Conservation (phyloP, 2,113 vertebrate species). For the Indicator indicator region DNA sequence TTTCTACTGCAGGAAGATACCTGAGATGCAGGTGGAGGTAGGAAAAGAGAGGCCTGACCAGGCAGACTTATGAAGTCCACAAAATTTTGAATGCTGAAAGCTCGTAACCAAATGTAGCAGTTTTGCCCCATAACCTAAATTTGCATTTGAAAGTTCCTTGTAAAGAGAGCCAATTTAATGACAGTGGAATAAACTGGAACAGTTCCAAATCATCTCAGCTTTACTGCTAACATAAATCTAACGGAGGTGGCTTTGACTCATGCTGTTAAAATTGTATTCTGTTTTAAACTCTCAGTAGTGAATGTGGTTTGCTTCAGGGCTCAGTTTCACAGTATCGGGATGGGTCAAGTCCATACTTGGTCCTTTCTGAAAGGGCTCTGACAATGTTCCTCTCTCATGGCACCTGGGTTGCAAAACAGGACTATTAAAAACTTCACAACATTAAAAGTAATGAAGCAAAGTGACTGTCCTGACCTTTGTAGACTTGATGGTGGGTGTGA, state of each 20-base stretch:
- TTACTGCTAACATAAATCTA: not conserved
- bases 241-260: not conserved
- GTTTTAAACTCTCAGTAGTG: not conserved
- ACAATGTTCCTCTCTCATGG: not conserved
- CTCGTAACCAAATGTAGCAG: not conserved
- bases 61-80: not conserved
- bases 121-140: constrained; percentile 4
- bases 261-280: not conserved
- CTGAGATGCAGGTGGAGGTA: not conserved
- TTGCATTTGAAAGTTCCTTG: not conserved
- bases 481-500: not conserved
- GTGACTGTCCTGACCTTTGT: constrained; percentile 10
- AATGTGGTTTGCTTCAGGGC: not conserved
- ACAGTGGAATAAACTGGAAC: not conserved
- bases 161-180: constrained; percentile 13
- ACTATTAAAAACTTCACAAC: not conserved
- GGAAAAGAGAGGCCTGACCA: not conserved
- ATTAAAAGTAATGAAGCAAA: constrained; percentile 9
- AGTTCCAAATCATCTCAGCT: not conserved
- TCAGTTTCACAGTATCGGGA: not conserved
- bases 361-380: not conserved
- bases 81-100: not conserved
- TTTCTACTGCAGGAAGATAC: not conserved
- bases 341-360: not conserved
- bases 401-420: not conserved